phyloP scores from a whole-genome alignment of 2,113 vertebrate genomes.

The Echinops telfairi region DNA sequence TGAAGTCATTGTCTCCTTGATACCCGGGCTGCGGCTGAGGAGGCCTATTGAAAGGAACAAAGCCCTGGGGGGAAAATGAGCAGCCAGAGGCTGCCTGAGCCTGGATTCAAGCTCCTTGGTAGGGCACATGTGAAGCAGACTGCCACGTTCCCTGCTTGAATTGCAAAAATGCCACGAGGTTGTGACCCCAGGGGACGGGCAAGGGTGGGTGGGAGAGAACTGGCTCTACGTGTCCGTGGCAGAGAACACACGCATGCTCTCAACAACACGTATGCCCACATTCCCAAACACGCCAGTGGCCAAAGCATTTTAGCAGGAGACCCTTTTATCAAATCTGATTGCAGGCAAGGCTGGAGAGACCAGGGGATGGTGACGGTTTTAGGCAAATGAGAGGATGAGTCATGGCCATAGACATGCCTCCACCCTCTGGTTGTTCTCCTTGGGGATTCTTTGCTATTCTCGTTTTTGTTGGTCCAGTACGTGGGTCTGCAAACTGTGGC shows the following conservation, averaged over 20 bases:
- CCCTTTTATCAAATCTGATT: not conserved
- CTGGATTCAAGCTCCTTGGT: not conserved
- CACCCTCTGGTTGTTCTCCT: not conserved
- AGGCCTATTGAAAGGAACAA: constrained; percentile 26
- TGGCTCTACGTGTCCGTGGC: not conserved
- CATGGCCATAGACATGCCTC: not conserved
- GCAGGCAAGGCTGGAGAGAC: not conserved
- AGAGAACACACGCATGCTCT: not conserved
- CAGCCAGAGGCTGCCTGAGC: not conserved
- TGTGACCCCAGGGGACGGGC: not conserved
- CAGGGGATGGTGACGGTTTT: not conserved
- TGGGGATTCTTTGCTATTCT: constrained; percentile 37
- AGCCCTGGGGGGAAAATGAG: not conserved
- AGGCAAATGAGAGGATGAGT: not conserved
- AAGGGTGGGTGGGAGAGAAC: not conserved
- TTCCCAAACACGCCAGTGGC: not conserved
- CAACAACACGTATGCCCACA: not conserved
- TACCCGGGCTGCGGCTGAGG: not conserved
- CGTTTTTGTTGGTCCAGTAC: too few species aligned
- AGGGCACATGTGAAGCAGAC: not conserved
- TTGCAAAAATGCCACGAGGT: not conserved
- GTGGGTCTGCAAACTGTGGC: too few species aligned
- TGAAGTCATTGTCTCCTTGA: constrained; percentile 25
- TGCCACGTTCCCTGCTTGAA: not conserved
- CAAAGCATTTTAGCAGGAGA: not conserved